Base-by-base conservation (phyloP, 1,140 invertebrate genomes). In the Macrostomum lignano region DNA sequence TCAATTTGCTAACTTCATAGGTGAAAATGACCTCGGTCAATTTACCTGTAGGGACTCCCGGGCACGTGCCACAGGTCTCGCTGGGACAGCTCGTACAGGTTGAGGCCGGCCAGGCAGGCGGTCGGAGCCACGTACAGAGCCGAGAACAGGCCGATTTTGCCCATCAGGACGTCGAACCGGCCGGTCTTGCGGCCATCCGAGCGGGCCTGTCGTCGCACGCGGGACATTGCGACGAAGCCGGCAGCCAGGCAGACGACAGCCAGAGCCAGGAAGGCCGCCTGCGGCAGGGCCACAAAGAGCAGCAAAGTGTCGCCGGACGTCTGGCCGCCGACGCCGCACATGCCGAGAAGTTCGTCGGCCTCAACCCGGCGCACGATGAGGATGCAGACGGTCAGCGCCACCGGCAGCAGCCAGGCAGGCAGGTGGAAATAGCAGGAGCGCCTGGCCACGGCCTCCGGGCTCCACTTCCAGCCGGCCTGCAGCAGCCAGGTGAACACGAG, bases 321-420 rank as follows among this genome's bases (percentile, higher is more conserved):
- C 47, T 74, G 73, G 56, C 75, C 74, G n/a, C 78, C 78, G 15
- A 84, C 74, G 49, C 68, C 78, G 50, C 78, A 86, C 23, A 72
- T 70, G 26, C 75, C 77, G 40, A 75, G 73, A 24, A 88, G 60
- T 51, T 84, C 61, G 32, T 60, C 60, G 7, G 58, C 58, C 37
- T 63, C 60, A 66, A 63, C 74, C 40, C 73, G 67, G 38, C 75
- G 67, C 38, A 70, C 67, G 13, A 79, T 73, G 14, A 86, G 62
- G 11, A 78, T 73, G 10, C 73, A 68, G n/a, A 77, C 73, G 0
- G 77, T 76, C 42, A 76, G 67, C 9, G 73, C 67, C 1, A 74
- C 74, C 0, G 77, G 74, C 23, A 76, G 53, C 17, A 73, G 72
- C 79, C 78, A 86, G 23, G 74, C 75, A 2, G 67, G 65, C 7